phyloP scores from a whole-genome alignment of 1,140 invertebrate species.

The Drosophila insularis region DNA sequence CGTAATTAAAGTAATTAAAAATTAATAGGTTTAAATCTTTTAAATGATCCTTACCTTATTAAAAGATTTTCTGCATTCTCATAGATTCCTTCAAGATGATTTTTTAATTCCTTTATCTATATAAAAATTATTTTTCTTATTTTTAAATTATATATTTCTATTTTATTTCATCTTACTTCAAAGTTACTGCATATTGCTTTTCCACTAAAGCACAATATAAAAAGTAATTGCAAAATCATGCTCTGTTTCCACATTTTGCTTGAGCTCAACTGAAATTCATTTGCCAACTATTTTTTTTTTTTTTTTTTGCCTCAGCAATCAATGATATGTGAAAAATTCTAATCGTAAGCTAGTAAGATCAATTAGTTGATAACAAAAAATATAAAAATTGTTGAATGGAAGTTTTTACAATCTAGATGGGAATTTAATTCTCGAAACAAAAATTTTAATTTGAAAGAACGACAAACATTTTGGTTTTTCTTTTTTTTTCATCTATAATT shows the following conservation, averaged over 20 bases:
- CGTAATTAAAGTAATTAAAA: neutral
- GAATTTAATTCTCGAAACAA: conserved; percentile 13
- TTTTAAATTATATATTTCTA: neutral
- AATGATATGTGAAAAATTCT: neutral
- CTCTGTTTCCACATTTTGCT: conserved; percentile 1
- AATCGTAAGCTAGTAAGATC: neutral
- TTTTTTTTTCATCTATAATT: neutral
- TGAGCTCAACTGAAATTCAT: neutral
- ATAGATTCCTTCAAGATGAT: conserved; percentile 12
- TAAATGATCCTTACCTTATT: conserved; percentile 7
- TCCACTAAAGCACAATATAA: neutral
- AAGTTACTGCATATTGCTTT: neutral
- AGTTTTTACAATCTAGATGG: neutral
- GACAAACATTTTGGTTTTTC: neutral
- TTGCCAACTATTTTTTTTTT: neutral
- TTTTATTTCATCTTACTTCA: neutral
- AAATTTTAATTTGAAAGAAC: conserved; percentile 28
- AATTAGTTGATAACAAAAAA: neutral
- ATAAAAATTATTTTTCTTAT: neutral
- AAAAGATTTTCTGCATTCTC: conserved; percentile 30
- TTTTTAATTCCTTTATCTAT: neutral
- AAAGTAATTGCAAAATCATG: conserved; percentile 1
- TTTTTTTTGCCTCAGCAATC: too few species aligned
- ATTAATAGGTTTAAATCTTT: neutral
- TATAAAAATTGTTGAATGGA: neutral